phyloP scores from a whole-genome alignment of 2,888 invertebrate species.

The Autographa gamma region DNA sequence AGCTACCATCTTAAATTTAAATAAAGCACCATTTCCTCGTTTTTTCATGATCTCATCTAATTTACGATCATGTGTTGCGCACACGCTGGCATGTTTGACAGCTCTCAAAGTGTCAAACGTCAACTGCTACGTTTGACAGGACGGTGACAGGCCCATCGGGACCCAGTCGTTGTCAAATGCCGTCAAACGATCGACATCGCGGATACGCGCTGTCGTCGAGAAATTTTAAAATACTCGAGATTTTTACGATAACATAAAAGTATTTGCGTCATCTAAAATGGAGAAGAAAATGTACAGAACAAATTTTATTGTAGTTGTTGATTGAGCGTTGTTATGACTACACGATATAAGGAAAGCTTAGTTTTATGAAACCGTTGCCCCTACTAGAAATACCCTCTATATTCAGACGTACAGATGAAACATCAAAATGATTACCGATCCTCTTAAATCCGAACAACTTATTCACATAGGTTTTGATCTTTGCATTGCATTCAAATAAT shows the following conservation, averaged over 20 bases:
- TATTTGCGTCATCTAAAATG: slow-evolving; percentile 20
- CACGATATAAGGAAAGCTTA: not conserved
- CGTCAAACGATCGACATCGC: slow-evolving; percentile 21
- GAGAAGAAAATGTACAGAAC: not conserved
- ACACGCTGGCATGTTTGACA: slow-evolving; percentile 30
- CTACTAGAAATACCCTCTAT: not conserved
- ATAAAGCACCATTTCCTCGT: slow-evolving; percentile 19
- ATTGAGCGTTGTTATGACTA: slow-evolving; percentile 9
- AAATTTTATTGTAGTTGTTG: slow-evolving; percentile 13
- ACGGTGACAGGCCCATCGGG: slow-evolving; percentile 48
- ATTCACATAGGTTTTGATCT: not conserved
- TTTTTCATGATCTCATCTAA: slow-evolving; percentile 14
- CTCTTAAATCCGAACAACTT: not conserved
- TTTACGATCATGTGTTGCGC: slow-evolving; percentile 43
- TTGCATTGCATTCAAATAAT: not conserved
- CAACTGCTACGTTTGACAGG: slow-evolving; percentile 38
- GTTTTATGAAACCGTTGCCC: slow-evolving; percentile 7
- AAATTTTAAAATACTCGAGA: slow-evolving; percentile 27
- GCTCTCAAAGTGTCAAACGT: slow-evolving; percentile 46
- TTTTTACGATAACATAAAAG: slow-evolving; percentile 13
- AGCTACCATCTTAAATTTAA: not conserved
- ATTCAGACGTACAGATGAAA: not conserved
- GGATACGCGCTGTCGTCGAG: slow-evolving; percentile 56
- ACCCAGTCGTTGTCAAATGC: slow-evolving; percentile 37
- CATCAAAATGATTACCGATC: not conserved